Conservation (phyloP, 2,113 vertebrate genomes). For the Megaleporinus macrocephalus region DNA sequence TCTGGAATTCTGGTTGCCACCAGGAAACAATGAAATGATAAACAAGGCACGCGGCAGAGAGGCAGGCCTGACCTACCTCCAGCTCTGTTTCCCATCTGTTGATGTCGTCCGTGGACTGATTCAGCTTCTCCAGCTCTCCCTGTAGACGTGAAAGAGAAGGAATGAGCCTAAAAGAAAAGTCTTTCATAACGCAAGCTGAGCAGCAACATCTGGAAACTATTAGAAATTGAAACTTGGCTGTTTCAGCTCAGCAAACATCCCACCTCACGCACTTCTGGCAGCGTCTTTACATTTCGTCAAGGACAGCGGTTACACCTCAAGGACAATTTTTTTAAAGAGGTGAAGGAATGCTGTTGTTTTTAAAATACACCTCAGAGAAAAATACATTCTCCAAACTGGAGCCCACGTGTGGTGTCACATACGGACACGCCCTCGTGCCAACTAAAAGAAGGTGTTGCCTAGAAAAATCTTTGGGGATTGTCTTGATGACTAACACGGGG, state of each 20-base stretch:
- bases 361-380: too few species aligned
- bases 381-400: not conserved
- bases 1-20: conserved; percentile 19
- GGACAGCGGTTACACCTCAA: not conserved
- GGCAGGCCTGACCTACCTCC: conserved; percentile 82
- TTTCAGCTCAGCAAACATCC: conserved; percentile 11
- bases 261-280: conserved; percentile 22
- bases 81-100: conserved; percentile 95
- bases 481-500: not conserved
- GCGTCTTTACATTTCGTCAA: not conserved
- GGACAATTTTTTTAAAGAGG: not conserved
- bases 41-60: conserved; percentile 2
- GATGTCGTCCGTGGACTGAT: conserved; percentile 96
- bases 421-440: not conserved
- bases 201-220: conserved; percentile 30
- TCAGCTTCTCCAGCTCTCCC: conserved; percentile 96
- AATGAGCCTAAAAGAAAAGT: conserved; percentile 8
- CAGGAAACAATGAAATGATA: conserved; percentile 30
- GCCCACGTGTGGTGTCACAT: not conserved
- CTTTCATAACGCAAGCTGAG: not conserved
- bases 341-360: not conserved
- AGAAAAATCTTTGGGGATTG: not conserved
- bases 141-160: conserved; percentile 71
- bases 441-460: not conserved
- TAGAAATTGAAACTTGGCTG: not conserved